These are phyloP conservation scores for Psittacula echo DNA, from an alignment of 2,797 vertebrate genomes.

Conservation along the genomic window DNA sequence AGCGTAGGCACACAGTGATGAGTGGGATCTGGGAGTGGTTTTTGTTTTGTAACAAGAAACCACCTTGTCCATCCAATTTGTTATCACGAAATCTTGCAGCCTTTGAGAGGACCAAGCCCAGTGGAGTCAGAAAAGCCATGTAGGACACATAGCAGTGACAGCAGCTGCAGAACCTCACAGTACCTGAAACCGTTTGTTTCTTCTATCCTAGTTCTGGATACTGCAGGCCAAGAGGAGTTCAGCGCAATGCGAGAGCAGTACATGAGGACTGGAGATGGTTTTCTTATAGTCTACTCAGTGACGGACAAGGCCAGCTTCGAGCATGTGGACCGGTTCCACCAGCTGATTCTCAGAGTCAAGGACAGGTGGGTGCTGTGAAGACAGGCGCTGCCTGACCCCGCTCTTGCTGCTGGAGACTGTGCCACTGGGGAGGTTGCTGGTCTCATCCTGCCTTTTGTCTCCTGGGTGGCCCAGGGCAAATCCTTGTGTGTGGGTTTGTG, in stretches of 20 bases:
- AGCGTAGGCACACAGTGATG: fast-evolving
- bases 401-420: fast-evolving
- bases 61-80: neutral
- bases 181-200: neutral
- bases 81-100: neutral
- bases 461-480: neutral
- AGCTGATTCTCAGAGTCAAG: slow-evolving; percentile 97
- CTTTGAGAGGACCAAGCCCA: neutral
- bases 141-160: neutral
- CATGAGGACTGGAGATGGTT: slow-evolving; percentile 98
- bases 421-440: fast-evolving
- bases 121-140: neutral
- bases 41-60: neutral
- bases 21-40: neutral
- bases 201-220: slow-evolving; percentile 89
- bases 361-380: slow-evolving; percentile 84
- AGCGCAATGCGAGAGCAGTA: slow-evolving; percentile 99
- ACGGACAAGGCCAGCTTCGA: slow-evolving; percentile 99
- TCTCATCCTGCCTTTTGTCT: neutral
- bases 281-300: slow-evolving; percentile 97
- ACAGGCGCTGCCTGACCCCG: neutral
- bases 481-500: neutral
- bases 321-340: slow-evolving; percentile 96
- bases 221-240: slow-evolving; percentile 98
- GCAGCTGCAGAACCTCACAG: neutral